Evolutionary conservation across 2,888 invertebrate species (phyloP).

Genomic region (Drosophila emarginata): DNA sequence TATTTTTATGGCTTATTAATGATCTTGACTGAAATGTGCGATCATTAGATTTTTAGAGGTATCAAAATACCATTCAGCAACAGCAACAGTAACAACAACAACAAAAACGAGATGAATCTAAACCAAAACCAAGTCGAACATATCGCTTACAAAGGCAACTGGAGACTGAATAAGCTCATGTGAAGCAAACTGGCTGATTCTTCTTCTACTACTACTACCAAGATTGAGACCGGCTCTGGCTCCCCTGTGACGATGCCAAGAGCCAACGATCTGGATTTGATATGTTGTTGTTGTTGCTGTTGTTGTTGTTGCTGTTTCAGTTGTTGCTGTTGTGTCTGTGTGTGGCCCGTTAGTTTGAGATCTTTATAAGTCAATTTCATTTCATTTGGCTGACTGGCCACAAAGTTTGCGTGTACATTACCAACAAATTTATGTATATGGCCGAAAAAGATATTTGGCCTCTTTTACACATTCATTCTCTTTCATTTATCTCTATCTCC

Average conservation of each 20-base stretch:
- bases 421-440: slow-evolving; percentile 30
- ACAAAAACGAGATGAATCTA: slow-evolving; percentile 34
- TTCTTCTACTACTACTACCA: slow-evolving; percentile 1
- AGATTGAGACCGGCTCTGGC: slow-evolving; percentile 25
- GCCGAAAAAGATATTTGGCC: slow-evolving; percentile 5
- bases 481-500: not conserved
- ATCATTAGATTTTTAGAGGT: slow-evolving; percentile 65
- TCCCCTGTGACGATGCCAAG: slow-evolving; percentile 47
- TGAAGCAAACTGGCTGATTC: slow-evolving; percentile 37
- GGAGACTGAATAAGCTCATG: slow-evolving; percentile 26
- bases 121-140: slow-evolving; percentile 43
- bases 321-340: slow-evolving; percentile 45
- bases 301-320: slow-evolving; percentile 29
- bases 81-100: slow-evolving; percentile 20
- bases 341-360: slow-evolving; percentile 77
- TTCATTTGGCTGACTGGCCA: slow-evolving; percentile 23
- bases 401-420: slow-evolving; percentile 19
- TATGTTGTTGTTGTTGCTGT: not conserved
- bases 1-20: slow-evolving; percentile 77
- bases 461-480: not conserved
- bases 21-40: slow-evolving; percentile 55
- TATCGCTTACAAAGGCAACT: slow-evolving; percentile 47
- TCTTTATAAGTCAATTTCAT: slow-evolving; percentile 74
- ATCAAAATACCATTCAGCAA: slow-evolving; percentile 12
- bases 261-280: slow-evolving; percentile 8